Base-by-base conservation (phyloP, 2,888 invertebrate species). In the Rhyacophila evoluta region DNA sequence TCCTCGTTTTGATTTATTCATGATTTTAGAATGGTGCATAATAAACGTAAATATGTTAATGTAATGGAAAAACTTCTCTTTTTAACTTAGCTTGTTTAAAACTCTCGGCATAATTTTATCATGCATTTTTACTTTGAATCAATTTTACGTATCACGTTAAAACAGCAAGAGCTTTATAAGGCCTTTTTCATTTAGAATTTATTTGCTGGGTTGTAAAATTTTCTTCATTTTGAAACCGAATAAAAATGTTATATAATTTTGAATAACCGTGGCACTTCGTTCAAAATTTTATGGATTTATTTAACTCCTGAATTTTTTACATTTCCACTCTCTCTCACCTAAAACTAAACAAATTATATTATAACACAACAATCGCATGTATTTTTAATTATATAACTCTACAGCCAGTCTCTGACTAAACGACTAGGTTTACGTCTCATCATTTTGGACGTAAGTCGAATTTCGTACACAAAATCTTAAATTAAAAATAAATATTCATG, bases 1-100 rank as follows among this genome's bases (percentile, higher is more conserved):
- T 29, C 70, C 55, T 19, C 67, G 71, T 29, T 75, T 79, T 79
- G 79, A 79, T 79, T 79, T 79, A 79, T 72, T 73, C 69, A 71
- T 33, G 55, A 39, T 79, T 75, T 69, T 76, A 38, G 41, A 79
- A 75, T 76, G 69, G 72, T 71, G 71, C 74, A 76, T 71, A 79
- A 79, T 79, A 79, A 79, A 75, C 76, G 75, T 79, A 72, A 79
- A 76, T 72, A 79, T 79, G 79, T 41, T 67, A 79, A 79, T 79
- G 67, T 28, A 73, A 79, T 76, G 69, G 79, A 71, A 67, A 38
- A 72, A 72, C 41, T 77, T 68, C 15, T 69, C 38, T 73, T 77
- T 77, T 77, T 25, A 36, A 28, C 29, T 77, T 37, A 55, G 19
- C 55, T 55, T 55, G 55, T 55, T 55, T 55, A 55, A 55, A 55